Percentiles rank a stretch among this genome's conserved stretches.
phyloP scores from a whole-genome alignment of 2,888 invertebrate genomes.

The Hesperia comma region DNA sequence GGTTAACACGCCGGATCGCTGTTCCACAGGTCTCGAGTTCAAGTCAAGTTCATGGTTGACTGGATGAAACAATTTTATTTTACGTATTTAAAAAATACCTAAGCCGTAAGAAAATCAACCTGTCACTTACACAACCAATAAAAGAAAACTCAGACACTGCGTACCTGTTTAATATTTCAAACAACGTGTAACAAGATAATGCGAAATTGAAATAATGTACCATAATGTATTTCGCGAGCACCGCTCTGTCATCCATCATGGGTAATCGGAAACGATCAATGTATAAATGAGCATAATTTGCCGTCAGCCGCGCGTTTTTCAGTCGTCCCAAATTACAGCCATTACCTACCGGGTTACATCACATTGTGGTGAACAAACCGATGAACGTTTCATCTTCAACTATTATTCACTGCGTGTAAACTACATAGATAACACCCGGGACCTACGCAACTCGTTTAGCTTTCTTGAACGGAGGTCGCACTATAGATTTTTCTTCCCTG shows the following conservation, averaged over 20 bases:
- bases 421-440: neutral
- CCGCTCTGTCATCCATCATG: slow-evolving; percentile 66
- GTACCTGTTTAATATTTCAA: slow-evolving; percentile 32
- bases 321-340: slow-evolving; percentile 71
- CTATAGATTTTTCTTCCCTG: slow-evolving; percentile 58
- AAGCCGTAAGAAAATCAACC: no score
- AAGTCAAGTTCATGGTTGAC: no score
- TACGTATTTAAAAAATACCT: no score
- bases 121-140: neutral
- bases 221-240: slow-evolving; percentile 46
- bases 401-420: slow-evolving; percentile 37
- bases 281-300: slow-evolving; percentile 78
- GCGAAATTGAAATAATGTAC: slow-evolving; percentile 33
- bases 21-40: no score
- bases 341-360: slow-evolving; percentile 69
- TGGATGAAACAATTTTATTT: no score
- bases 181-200: slow-evolving; percentile 27
- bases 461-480: slow-evolving; percentile 59
- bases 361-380: slow-evolving; percentile 66
- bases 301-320: slow-evolving; percentile 69
- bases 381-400: slow-evolving; percentile 56
- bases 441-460: slow-evolving; percentile 51
- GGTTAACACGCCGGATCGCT: no score
- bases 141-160: slow-evolving; percentile 12
- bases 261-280: slow-evolving; percentile 80